Evolutionary conservation across 2,113 vertebrate genomes (phyloP).

Genomic region (Loxodonta africana): DNA sequence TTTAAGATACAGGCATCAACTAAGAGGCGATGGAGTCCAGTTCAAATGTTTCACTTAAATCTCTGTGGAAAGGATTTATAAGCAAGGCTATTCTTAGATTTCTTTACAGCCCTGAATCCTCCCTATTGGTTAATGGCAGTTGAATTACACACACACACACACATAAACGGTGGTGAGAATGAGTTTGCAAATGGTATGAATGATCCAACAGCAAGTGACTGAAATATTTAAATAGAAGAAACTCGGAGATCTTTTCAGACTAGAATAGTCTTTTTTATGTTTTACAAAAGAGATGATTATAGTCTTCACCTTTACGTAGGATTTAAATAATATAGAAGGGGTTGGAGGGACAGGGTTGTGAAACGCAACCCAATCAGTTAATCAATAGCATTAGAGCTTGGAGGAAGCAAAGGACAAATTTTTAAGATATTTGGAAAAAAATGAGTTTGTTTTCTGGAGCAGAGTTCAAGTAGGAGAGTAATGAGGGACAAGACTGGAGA

Average conservation of each 20-base stretch:
- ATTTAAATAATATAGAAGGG: background rate
- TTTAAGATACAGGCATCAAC: background rate
- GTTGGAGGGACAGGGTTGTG: background rate
- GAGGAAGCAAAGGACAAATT: background rate
- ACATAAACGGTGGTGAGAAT: background rate
- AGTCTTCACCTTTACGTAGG: background rate
- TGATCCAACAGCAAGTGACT: background rate
- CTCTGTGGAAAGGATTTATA: constrained; percentile 2
- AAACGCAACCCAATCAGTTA: background rate
- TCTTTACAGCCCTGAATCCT: background rate
- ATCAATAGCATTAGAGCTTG: background rate
- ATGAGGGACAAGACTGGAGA: background rate
- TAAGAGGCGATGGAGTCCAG: background rate
- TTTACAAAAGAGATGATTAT: background rate
- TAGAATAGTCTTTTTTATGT: background rate
- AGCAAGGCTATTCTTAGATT: constrained; percentile 24
- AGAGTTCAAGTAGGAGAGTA: background rate
- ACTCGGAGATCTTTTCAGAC: background rate
- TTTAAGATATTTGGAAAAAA: constrained; percentile 56
- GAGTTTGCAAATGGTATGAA: background rate
- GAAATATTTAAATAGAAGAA: background rate
- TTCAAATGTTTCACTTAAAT: background rate
- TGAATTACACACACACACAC: background rate
- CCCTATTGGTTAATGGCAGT: background rate
- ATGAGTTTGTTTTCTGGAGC: background rate